These are phyloP conservation scores for Eucriotettix oculatus DNA, from an alignment of 2,888 invertebrate species.

Conservation along the genomic window DNA sequence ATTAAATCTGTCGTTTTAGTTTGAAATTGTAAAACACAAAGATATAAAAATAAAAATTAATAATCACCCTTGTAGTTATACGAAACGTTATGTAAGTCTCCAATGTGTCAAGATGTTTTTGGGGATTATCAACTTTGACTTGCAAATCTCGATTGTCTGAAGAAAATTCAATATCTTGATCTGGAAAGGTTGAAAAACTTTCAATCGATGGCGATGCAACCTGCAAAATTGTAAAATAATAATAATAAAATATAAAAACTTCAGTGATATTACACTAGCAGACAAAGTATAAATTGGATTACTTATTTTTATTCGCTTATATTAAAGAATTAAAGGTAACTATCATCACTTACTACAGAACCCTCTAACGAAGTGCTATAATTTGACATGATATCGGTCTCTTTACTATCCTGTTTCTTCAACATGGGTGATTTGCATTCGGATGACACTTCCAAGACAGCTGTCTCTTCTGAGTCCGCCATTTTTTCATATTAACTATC, in stretches of 20 bases:
- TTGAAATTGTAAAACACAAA: too few species aligned
- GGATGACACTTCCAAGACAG: slow-evolving; percentile 14
- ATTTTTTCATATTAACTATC: slow-evolving; percentile 4
- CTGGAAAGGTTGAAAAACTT: slow-evolving; percentile 40
- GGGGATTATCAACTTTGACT: slow-evolving; percentile 52
- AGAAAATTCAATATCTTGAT: slow-evolving; percentile 36
- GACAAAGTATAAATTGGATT: too few species aligned
- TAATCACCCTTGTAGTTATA: slow-evolving; percentile 42
- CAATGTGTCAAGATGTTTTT: slow-evolving; percentile 51
- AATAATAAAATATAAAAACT: too few species aligned
- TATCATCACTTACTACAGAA: slow-evolving; percentile 11
- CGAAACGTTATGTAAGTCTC: slow-evolving; percentile 56
- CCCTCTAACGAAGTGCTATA: slow-evolving; percentile 14
- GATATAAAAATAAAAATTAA: neutral
- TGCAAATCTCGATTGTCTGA: slow-evolving; percentile 39
- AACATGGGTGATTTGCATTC: slow-evolving; percentile 11
- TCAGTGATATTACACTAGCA: too few species aligned
- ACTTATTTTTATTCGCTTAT: too few species aligned
- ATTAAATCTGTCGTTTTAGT: too few species aligned
- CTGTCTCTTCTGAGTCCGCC: slow-evolving; percentile 12
- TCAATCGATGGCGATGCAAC: slow-evolving; percentile 40
- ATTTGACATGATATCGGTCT: slow-evolving; percentile 14
- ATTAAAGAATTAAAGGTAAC: too few species aligned
- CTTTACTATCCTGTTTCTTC: slow-evolving; percentile 12
- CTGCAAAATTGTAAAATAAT: slow-evolving; percentile 20